Evolutionary conservation across 1,140 invertebrate genomes (phyloP), one percentile per base, ranked within the genome.

Genomic region (Acromyrmex echinatior): DNA sequence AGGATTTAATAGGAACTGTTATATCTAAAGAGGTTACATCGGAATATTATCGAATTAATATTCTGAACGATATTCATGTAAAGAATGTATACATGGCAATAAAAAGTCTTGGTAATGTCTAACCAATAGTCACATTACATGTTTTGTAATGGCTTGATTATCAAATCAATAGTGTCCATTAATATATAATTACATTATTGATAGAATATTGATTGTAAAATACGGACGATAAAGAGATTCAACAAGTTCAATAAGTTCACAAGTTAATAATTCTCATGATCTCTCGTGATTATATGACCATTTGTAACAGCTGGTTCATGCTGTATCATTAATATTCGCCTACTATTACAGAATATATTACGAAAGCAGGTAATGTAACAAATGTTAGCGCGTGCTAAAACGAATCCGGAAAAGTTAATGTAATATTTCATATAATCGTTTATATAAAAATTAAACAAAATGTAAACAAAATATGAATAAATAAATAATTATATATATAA

Each of bases 181-280:
- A 56, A 80, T 18, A 80, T 14, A 71, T 71, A 81, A 70, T 39
- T 28, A 6, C 12, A 3, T 66, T 53, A 51, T 25, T 56, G 9
- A 70, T 39, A 25, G 49, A 45, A 70, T 80, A 58, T 80, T 80
- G 51, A 70, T n/a, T 56, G 21, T 63, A 56, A 68, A 68, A 66
- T 70, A 56, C 14, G 14, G 0, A 31, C 3, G 14, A 7, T 56
- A 25, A 21, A 58, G 21, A n/a, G 5, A 80, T 25, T 70, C n/a
- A 39, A 56, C n/a, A 39, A 25, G 25, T 25, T 25, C 25, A 25
- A 56, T 45, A 45, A 45, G 39, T 45, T 45, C 9, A 12, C 39
- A 45, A 58, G 6, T 70, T 70, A 70, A 68, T 10, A 28, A 7
- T 14, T 14, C 21, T 76, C 21, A 25, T 53, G 21, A 21, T 21